These are phyloP conservation scores for Selene dorsalis DNA, from an alignment of 2,797 vertebrate species.

Conservation along the genomic window DNA sequence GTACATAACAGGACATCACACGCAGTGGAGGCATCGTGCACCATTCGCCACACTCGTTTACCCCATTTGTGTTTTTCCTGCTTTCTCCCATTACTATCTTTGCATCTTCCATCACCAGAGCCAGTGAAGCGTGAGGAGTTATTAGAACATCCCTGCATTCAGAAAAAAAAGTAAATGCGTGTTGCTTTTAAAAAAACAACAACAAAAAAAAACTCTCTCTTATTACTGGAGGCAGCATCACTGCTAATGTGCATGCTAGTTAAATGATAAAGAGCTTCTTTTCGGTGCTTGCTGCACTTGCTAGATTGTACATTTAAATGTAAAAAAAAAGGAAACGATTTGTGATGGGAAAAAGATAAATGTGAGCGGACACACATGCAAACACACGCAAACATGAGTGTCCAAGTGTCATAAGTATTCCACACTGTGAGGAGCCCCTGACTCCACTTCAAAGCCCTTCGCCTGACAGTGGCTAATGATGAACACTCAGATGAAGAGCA, in stretches of 20 bases:
- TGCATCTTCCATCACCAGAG: constrained; percentile 52
- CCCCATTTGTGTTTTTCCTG: constrained; percentile 51
- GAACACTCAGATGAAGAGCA: constrained; percentile 81
- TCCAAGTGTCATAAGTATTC: constrained; percentile 71
- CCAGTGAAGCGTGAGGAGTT: constrained; percentile 54
- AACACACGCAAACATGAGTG: constrained; percentile 54
- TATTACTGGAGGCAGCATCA: constrained; percentile 49
- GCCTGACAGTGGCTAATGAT: constrained; percentile 81
- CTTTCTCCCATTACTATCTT: constrained; percentile 51
- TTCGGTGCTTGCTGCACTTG: constrained; percentile 34
- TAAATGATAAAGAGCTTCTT: constrained; percentile 44
- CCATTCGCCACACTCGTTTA: constrained; percentile 58
- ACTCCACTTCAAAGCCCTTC: constrained; percentile 80
- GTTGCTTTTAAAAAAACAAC: constrained; percentile 35
- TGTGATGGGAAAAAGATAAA: constrained; percentile 52
- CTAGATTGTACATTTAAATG: constrained; percentile 51
- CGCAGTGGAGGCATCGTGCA: constrained; percentile 23
- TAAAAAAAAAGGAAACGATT: constrained; percentile 14
- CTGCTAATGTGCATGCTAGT: constrained; percentile 52
- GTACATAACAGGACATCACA: constrained; percentile 38
- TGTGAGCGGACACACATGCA: constrained; percentile 48
- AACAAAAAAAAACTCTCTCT: constrained; percentile 54
- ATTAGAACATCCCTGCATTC: constrained; percentile 52
- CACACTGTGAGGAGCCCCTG: constrained; percentile 64
- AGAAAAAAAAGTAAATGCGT: constrained; percentile 3